Evolutionary conservation across 1,140 invertebrate species (phyloP).

Genomic region (Drosophila ambigua): DNA sequence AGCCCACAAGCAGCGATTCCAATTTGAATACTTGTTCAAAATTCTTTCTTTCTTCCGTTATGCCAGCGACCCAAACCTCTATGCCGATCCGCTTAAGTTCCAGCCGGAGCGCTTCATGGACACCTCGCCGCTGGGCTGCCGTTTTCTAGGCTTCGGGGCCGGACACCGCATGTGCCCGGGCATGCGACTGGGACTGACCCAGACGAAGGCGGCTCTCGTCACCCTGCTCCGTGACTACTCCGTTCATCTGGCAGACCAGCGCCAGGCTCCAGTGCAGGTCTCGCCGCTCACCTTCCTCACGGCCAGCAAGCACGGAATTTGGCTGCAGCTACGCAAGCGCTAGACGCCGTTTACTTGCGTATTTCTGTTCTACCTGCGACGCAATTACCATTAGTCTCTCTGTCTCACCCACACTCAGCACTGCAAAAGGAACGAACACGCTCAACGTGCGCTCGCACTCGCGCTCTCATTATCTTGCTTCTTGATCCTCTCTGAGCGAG

Average conservation of each 20-base stretch:
- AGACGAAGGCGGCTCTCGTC: conserved; percentile 84
- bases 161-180: conserved; percentile 90
- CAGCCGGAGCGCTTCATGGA: conserved; percentile 86
- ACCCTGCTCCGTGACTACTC: conserved; percentile 44
- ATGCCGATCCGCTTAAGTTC: conserved; percentile 86
- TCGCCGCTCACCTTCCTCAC: conserved; percentile 63
- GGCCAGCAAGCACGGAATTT: conserved; percentile 42
- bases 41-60: not conserved
- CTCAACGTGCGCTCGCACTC: too few species aligned
- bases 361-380: too few species aligned
- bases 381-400: too few species aligned
- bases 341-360: not conserved
- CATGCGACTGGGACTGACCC: conserved; percentile 84
- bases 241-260: conserved; percentile 15
- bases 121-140: conserved; percentile 84
- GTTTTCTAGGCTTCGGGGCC: conserved; percentile 89
- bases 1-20: too few species aligned
- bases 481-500: too few species aligned
- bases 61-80: conserved; percentile 86
- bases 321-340: conserved; percentile 36
- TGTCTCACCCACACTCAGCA: too few species aligned
- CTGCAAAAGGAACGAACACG: too few species aligned
- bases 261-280: conserved; percentile 18
- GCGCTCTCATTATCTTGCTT: too few species aligned
- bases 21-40: too few species aligned